Conservation (phyloP, 2,888 invertebrate genomes). For the Drosophila mettleri region DNA sequence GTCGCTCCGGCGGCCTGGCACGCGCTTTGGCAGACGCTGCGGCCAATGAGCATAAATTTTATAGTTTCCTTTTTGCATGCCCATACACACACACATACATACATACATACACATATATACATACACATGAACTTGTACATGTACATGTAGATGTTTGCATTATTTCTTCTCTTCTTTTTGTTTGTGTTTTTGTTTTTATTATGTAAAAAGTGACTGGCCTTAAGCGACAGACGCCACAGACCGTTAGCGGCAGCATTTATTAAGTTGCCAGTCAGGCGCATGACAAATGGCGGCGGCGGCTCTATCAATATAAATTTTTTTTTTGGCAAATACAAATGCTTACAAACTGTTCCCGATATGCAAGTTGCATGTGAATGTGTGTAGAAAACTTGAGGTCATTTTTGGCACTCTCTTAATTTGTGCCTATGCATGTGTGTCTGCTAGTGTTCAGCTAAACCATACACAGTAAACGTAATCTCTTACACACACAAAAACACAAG, state of each 20-base stretch:
- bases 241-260: conserved; percentile 49
- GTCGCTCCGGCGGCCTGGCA: conserved; percentile 47
- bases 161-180: conserved; percentile 8
- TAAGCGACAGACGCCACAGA: conserved; percentile 47
- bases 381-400: conserved; percentile 20
- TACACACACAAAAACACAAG: conserved; percentile 1
- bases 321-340: conserved; percentile 36
- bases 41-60: conserved; percentile 59
- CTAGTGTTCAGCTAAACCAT: conserved; percentile 2
- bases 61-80: conserved; percentile 44
- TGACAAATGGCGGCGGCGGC: conserved; percentile 26
- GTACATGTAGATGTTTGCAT: conserved; percentile 7
- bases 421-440: conserved; percentile 1
- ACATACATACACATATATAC: background rate
- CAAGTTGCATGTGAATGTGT: conserved; percentile 6
- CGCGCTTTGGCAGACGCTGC: conserved; percentile 62
- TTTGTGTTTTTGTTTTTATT: conserved; percentile 41
- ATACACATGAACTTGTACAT: background rate
- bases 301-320: conserved; percentile 28
- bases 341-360: conserved; percentile 8
- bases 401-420: conserved; percentile 20
- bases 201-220: conserved; percentile 62
- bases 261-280: conserved; percentile 27
- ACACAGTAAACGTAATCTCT: background rate
- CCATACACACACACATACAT: background rate